phyloP scores from a whole-genome alignment of 23 tunicate species.

The Diplosoma virens region DNA sequence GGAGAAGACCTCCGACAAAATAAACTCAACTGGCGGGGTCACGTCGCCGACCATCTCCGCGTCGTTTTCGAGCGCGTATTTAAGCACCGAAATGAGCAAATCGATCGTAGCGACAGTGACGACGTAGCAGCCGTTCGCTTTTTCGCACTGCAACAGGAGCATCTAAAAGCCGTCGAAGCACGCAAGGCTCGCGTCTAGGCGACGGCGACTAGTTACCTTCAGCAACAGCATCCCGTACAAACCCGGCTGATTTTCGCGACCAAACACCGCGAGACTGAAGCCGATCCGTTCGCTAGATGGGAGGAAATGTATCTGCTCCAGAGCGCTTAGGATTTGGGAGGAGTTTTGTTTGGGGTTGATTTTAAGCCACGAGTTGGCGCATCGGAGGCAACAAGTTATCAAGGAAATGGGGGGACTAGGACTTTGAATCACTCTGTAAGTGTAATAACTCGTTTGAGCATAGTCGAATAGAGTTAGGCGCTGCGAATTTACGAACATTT shows the following conservation, averaged over 20 bases:
- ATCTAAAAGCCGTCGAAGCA: no score
- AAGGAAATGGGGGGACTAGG: conserved; percentile 51
- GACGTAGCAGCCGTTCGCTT: conserved; percentile 35
- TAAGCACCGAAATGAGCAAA: conserved; percentile 33
- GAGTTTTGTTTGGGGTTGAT: conserved; percentile 23
- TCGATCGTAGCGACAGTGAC: conserved; percentile 73
- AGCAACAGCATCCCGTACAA: conserved; percentile 44
- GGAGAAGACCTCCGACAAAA: conserved; percentile 52
- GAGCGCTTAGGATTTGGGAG: background rate
- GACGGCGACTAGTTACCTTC: conserved; percentile 24
- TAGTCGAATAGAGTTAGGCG: no score
- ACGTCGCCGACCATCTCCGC: background rate
- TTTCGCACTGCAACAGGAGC: conserved; percentile 44
- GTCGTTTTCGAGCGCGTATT: conserved; percentile 25
- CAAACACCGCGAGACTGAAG: background rate
- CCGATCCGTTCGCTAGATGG: conserved; percentile 43
- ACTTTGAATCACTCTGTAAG: conserved; percentile 47
- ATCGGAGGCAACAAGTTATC: conserved; percentile 43
- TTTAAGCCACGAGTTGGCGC: conserved; percentile 51
- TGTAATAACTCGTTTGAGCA: background rate
- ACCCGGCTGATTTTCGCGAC: conserved; percentile 34
- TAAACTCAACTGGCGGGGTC: conserved; percentile 26
- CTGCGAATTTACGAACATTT: no score
- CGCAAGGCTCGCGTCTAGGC: no score
- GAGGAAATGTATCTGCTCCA: conserved; percentile 43